Evolutionary conservation across 2,888 invertebrate genomes (phyloP).

Genomic region (Lottia gigantea): DNA sequence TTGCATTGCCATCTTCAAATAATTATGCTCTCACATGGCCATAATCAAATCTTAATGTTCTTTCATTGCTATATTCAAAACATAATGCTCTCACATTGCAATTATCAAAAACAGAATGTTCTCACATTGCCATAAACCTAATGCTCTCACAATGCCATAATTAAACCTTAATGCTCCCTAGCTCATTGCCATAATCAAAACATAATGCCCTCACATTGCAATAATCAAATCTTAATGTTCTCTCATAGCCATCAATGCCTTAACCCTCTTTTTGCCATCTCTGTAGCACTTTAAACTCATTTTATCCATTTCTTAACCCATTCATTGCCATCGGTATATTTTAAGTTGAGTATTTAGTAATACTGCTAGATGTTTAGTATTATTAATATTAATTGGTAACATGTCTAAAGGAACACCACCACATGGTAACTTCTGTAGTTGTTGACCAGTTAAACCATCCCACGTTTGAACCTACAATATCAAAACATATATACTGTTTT

Average conservation of each 20-base stretch:
- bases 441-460: constrained; percentile 53
- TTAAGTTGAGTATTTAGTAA: constrained; percentile 57
- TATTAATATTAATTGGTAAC: constrained; percentile 46
- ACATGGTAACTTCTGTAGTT: constrained; percentile 47
- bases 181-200: neutral
- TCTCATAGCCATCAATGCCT: neutral
- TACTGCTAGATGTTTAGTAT: constrained; percentile 46
- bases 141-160: neutral
- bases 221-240: neutral
- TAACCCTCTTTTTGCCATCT: neutral
- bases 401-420: constrained; percentile 54
- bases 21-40: no score
- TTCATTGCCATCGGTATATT: constrained; percentile 44
- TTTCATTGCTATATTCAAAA: neutral
- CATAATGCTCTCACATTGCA: neutral
- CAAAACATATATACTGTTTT: neutral
- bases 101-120: neutral
- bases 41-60: neutral
- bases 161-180: no score
- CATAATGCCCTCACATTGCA: neutral
- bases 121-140: neutral
- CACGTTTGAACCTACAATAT: constrained; percentile 56
- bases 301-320: neutral
- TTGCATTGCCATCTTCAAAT: no score
- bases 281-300: neutral